Conservation (phyloP, 2,888 invertebrate species). For the Eulithis prunata region DNA sequence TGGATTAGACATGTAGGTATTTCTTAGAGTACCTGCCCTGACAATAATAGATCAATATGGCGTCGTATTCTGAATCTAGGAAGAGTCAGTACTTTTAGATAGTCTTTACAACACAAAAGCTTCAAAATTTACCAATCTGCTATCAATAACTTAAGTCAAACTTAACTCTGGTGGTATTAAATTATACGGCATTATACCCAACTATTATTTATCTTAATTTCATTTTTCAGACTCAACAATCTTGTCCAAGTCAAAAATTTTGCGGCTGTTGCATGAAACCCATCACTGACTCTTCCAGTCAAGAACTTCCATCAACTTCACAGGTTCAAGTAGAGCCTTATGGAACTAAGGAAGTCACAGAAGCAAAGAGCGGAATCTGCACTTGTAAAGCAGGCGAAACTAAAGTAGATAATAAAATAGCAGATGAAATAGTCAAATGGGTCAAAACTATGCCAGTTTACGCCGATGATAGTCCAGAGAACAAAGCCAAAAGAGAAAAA, state of each 20-base stretch:
- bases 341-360: slow-evolving; percentile 2
- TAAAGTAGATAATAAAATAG: slow-evolving; percentile 23
- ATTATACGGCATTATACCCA: too few species aligned
- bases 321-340: neutral
- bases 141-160: too few species aligned
- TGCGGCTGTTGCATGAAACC: slow-evolving; percentile 40
- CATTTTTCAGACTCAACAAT: neutral
- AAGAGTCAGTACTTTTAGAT: too few species aligned
- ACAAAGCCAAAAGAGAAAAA: slow-evolving; percentile 42
- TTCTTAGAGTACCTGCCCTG: too few species aligned
- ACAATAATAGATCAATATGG: too few species aligned
- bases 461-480: slow-evolving; percentile 42
- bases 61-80: too few species aligned
- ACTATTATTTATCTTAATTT: neutral
- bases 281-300: slow-evolving; percentile 18
- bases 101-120: too few species aligned
- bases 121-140: too few species aligned
- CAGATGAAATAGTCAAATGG: slow-evolving; percentile 50
- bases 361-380: slow-evolving; percentile 1
- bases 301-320: neutral
- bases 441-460: slow-evolving; percentile 51
- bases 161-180: too few species aligned
- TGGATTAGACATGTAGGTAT: too few species aligned
- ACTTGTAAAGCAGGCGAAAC: slow-evolving; percentile 3
- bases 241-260: slow-evolving; percentile 1